These are phyloP conservation scores for Malacoraja senta DNA, from an alignment of 2,797 vertebrate genomes.

Conservation along the genomic window DNA sequence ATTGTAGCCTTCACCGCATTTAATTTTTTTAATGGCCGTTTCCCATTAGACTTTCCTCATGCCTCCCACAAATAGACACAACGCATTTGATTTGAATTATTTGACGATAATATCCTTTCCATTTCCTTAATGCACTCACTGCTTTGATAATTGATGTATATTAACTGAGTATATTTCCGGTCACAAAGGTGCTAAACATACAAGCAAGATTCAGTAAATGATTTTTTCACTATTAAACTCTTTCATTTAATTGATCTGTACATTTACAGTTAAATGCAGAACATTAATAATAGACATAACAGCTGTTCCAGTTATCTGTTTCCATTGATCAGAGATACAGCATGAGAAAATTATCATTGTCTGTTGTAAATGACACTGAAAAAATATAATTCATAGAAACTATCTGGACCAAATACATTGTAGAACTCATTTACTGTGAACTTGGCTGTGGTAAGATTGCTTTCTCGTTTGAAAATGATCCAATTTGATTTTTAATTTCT, in stretches of 20 bases:
- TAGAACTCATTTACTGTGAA: background rate
- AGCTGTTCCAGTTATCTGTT: constrained; percentile 47
- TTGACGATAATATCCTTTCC: constrained; percentile 37
- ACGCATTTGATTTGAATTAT: constrained; percentile 35
- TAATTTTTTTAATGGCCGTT: constrained; percentile 32
- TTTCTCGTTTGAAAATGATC: background rate
- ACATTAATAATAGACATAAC: constrained; percentile 56
- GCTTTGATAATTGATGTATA: constrained; percentile 55
- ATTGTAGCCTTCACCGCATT: constrained; percentile 29
- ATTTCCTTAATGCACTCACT: constrained; percentile 41
- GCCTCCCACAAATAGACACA: background rate
- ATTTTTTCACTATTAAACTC: constrained; percentile 52
- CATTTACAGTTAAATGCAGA: constrained; percentile 53
- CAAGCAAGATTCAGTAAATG: constrained; percentile 51
- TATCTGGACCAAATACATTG: background rate
- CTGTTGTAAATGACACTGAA: background rate
- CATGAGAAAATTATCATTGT: background rate
- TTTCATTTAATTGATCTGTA: constrained; percentile 55
- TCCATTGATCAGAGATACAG: constrained; percentile 14
- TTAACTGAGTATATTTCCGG: constrained; percentile 56
- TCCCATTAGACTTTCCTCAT: constrained; percentile 13
- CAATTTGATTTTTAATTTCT: background rate
- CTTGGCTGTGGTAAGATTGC: background rate
- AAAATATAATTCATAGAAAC: background rate
- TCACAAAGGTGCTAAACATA: constrained; percentile 51